Evolutionary conservation across 1,140 invertebrate genomes (phyloP), one percentile per base, ranked within the genome.

Genomic region (Oedothorax gibbosus): DNA sequence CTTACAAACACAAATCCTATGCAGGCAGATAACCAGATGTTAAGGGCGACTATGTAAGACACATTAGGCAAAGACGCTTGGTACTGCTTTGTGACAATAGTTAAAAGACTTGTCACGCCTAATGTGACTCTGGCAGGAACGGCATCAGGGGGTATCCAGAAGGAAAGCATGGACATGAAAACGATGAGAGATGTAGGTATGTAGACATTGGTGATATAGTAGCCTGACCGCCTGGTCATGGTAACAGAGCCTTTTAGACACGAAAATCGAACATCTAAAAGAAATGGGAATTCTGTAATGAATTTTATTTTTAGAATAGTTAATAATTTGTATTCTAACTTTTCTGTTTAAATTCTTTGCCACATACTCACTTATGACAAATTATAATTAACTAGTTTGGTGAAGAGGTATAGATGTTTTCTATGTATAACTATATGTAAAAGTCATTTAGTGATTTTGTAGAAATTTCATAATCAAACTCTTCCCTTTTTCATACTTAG

Each of bases 1-100:
- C 77, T 86, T 54, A 80, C 80, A 53, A 87, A 87, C 6, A 87
- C 87, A 50, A 85, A 87, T 54, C 62, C 76, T 12, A 93, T 95
- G 88, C 95, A 96, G 0, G 94, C 94, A 15, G 96, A 90, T 88
- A 96, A 95, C 95, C 96, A 96, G 49, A 96, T 94, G 90, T 97
- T 95, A 81, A 95, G 95, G 0, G 95, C 95, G 90, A 96, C 96
- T 35, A 97, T 89, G 89, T 97, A 97, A 0, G 95, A 96, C 0
- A 97, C 95, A 89, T 96, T 96, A 0, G 95, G 95, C 66, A 96
- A 89, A 94, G 95, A 51, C 94, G 95, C 64, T 96, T 89, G 89
- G 15, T 89, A 89, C 68, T 90, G 89, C 77, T 89, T 90, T 7
- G 95, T 96, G 87, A 96, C 96, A 85, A 96, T 96, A 11, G 95